Conservation (phyloP, 1,140 invertebrate genomes). For the Dreissena rostriformis region DNA sequence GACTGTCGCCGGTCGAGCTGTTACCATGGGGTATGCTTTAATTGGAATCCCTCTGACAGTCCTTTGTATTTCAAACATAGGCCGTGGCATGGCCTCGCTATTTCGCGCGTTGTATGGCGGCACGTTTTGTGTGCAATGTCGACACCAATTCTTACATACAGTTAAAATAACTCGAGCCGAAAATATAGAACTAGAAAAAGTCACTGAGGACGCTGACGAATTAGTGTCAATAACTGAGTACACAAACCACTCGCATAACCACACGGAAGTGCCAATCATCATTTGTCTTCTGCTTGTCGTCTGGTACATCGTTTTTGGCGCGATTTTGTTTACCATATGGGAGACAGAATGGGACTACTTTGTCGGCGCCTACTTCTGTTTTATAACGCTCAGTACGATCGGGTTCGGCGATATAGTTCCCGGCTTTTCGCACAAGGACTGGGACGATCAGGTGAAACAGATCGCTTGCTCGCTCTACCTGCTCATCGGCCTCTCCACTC, state of each 20-base stretch:
- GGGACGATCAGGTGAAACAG: slow-evolving; percentile 74
- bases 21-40: slow-evolving; percentile 96
- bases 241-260: slow-evolving; percentile 54
- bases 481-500: slow-evolving; percentile 97
- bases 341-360: slow-evolving; percentile 92
- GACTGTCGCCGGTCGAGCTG: slow-evolving; percentile 93
- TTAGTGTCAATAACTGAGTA: neutral
- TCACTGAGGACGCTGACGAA: neutral
- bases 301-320: slow-evolving; percentile 79
- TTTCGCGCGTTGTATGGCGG: slow-evolving; percentile 88
- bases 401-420: slow-evolving; percentile 98
- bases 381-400: slow-evolving; percentile 90
- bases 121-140: slow-evolving; percentile 46
- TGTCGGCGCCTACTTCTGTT: slow-evolving; percentile 97
- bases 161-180: slow-evolving; percentile 47
- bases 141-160: slow-evolving; percentile 40
- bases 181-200: slow-evolving; percentile 50
- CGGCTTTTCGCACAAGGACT: slow-evolving; percentile 85
- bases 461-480: slow-evolving; percentile 76
- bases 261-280: slow-evolving; percentile 77
- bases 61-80: slow-evolving; percentile 94
- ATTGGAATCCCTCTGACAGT: slow-evolving; percentile 97
- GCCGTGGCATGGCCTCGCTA: slow-evolving; percentile 95
- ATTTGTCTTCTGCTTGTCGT: slow-evolving; percentile 78
- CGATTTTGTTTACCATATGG: slow-evolving; percentile 78